Evolutionary conservation across 1,140 invertebrate genomes (phyloP).

Genomic region (Berghia stephanieae): DNA sequence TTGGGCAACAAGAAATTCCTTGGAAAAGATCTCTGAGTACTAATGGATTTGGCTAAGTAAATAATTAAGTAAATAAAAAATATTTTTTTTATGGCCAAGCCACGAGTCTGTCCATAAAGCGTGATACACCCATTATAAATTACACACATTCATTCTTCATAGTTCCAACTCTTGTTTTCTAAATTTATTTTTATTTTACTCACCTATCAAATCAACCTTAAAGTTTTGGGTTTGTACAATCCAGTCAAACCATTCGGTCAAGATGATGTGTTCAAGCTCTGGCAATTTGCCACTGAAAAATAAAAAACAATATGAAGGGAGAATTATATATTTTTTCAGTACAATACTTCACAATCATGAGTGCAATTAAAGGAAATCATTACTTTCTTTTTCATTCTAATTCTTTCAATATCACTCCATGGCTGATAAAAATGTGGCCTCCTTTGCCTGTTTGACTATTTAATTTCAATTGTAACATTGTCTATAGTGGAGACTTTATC

Average conservation of each 20-base stretch:
- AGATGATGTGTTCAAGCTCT: constrained; percentile 75
- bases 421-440: background rate
- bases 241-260: constrained; percentile 88
- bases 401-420: background rate
- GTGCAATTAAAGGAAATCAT: too few species aligned
- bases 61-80: background rate
- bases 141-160: too few species aligned
- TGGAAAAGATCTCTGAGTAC: background rate
- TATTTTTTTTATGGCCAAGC: background rate
- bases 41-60: background rate
- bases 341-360: too few species aligned
- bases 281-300: constrained; percentile 69
- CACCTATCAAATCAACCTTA: constrained; percentile 85
- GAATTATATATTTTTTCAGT: too few species aligned
- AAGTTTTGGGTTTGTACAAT: constrained; percentile 75
- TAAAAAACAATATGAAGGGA: constrained; percentile 28
- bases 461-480: background rate
- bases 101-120: background rate
- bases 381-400: background rate
- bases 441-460: background rate
- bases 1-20: too few species aligned
- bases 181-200: constrained; percentile 37
- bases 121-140: background rate
- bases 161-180: too few species aligned
- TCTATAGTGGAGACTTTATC: too few species aligned